These are phyloP conservation scores for Diadromus collaris DNA, from an alignment of 2,888 invertebrate species.

Conservation along the genomic window DNA sequence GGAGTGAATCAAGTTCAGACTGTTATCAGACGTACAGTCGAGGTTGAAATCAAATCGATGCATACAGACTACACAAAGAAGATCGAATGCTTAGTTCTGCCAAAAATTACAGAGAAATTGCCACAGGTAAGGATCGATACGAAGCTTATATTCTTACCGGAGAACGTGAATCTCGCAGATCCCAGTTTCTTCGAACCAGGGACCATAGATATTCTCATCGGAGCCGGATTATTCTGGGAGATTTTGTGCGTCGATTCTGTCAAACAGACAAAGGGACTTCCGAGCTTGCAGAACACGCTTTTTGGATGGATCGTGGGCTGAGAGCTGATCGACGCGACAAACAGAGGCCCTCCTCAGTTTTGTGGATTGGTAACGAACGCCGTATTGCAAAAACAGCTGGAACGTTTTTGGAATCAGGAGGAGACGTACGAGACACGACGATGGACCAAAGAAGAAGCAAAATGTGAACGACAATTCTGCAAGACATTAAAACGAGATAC, in stretches of 20 bases:
- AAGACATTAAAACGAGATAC: constrained; percentile 39
- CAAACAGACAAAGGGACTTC: constrained; percentile 11
- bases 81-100: constrained; percentile 55
- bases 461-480: constrained; percentile 52
- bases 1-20: constrained; percentile 48
- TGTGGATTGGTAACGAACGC: constrained; percentile 46
- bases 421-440: constrained; percentile 29
- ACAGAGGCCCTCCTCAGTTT: background rate
- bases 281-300: constrained; percentile 45
- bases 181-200: constrained; percentile 54
- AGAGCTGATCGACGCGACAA: constrained; percentile 3
- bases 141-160: constrained; percentile 38
- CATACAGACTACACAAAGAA: constrained; percentile 37
- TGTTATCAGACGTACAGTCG: constrained; percentile 23
- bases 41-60: constrained; percentile 50
- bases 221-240: constrained; percentile 56
- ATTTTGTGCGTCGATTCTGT: constrained; percentile 51
- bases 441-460: constrained; percentile 41
- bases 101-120: constrained; percentile 48
- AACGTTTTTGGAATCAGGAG: constrained; percentile 54
- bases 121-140: constrained; percentile 49
- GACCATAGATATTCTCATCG: constrained; percentile 45
- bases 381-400: constrained; percentile 36
- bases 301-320: constrained; percentile 55
- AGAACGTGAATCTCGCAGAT: constrained; percentile 51